Evolutionary conservation across 2,113 vertebrate genomes (phyloP), one percentile per base, ranked within the genome.

Genomic region (Eulemur macaco): DNA sequence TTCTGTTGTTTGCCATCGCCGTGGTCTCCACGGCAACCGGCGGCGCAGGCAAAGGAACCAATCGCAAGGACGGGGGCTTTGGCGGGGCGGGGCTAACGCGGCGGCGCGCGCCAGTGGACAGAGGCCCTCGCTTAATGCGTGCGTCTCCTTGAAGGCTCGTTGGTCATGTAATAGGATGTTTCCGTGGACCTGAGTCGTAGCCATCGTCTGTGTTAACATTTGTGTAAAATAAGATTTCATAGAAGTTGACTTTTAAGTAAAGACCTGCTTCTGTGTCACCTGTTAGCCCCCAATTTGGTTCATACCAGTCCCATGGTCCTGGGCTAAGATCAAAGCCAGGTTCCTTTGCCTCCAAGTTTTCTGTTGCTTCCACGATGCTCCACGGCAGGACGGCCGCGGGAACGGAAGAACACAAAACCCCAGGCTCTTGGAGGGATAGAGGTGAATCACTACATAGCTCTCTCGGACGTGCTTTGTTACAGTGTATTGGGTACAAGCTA

Each of bases 1-100:
- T 98, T 98, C 98, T 91, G 64, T 8, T 60, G 82, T 98, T 99
- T 98, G 95, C 99, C 98, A 98, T 98, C 96, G 95, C 80, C 77
- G 13, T 85, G 52, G 60, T 97, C 87, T 21, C 97, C 93, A 3
- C 4, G 78, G 96, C 97, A 96, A 98, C 94, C 3, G 84, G 9
- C 50, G 3, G 0, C 84, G 42, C 69, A 25, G 7, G 31, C 23
- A 4, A 6, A 9, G 2, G 17, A 31, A 11, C 98, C 97, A 98
- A 97, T 98, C 73, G 89, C 34, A 31, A 92, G n/a, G 68, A 18
- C 1, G 27, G 66, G 50, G 14, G 31, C 47, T 3, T 0, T 6
- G 5, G 60, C 0, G 7, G 85, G 94, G 95, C 14, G 97, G 87
- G 56, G 56, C 86, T 54, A 45, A 11, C 0, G 8, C 64, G 88